phyloP scores from a whole-genome alignment of 2,888 invertebrate genomes.

The Alloscopus bannaensis region DNA sequence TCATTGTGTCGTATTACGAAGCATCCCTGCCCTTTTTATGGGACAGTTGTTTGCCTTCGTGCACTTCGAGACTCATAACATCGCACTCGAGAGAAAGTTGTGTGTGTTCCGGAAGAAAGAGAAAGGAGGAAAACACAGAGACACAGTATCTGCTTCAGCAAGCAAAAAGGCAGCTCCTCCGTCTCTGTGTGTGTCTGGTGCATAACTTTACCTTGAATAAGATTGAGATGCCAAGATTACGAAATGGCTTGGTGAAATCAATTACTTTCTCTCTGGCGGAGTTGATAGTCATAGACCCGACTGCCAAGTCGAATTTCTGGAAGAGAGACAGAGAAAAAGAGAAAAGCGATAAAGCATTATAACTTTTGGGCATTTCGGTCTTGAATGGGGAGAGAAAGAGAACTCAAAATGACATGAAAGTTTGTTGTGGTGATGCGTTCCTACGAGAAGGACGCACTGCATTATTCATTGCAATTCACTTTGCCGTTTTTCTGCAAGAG shows the following conservation, averaged over 20 bases:
- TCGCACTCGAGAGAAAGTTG: too few species aligned
- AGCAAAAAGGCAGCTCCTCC: background rate
- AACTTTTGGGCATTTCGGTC: slow-evolving; percentile 30
- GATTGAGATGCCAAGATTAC: slow-evolving; percentile 98
- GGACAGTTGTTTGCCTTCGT: too few species aligned
- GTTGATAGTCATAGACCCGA: slow-evolving; percentile 98
- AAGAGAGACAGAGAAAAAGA: slow-evolving; percentile 44
- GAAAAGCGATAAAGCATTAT: too few species aligned
- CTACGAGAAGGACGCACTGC: slow-evolving; percentile 9
- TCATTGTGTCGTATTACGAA: too few species aligned
- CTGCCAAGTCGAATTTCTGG: slow-evolving; percentile 95
- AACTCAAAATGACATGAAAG: slow-evolving; percentile 17
- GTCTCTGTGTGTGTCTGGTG: slow-evolving; percentile 5
- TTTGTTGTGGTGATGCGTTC: slow-evolving; percentile 22
- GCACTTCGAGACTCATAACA: too few species aligned
- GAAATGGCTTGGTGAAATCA: slow-evolving; percentile 98
- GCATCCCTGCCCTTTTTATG: too few species aligned
- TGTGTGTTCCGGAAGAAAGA: too few species aligned
- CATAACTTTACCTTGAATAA: slow-evolving; percentile 79
- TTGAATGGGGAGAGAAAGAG: slow-evolving; percentile 5
- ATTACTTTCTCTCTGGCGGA: slow-evolving; percentile 90
- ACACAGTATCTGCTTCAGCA: background rate
- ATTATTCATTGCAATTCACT: slow-evolving; percentile 32
- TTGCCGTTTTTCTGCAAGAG: slow-evolving; percentile 22
- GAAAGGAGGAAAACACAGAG: too few species aligned